A percentile compares a stretch with the other conserved stretches of the same genome.
Conservation (phyloP, 2,888 invertebrate species). For the Aquatica leii region DNA sequence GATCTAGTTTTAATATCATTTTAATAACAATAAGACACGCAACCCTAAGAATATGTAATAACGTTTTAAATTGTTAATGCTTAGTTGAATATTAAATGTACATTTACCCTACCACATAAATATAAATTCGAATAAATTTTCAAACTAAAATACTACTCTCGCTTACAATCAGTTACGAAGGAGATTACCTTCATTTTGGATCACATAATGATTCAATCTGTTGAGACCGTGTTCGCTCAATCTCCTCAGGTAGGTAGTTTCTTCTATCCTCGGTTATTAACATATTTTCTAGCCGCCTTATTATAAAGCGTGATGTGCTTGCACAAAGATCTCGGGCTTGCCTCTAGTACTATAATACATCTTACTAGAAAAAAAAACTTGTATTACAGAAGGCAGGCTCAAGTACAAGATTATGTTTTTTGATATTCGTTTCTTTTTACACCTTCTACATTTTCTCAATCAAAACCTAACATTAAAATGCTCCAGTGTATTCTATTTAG, state of each 20-base stretch:
- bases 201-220: conserved; percentile 39
- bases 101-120: conserved; percentile 17
- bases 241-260: conserved; percentile 52
- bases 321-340: conserved; percentile 44
- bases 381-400: conserved; percentile 25
- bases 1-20: conserved; percentile 6
- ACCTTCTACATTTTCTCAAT: neutral
- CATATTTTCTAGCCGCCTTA: conserved; percentile 54
- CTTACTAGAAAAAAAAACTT: conserved; percentile 22
- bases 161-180: conserved; percentile 25
- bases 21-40: conserved; percentile 5
- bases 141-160: conserved; percentile 15
- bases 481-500: too few species aligned
- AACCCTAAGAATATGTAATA: conserved; percentile 12
- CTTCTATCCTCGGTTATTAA: conserved; percentile 51
- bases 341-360: conserved; percentile 39
- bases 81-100: conserved; percentile 17
- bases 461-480: too few species aligned
- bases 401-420: conserved; percentile 8
- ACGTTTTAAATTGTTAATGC: conserved; percentile 15
- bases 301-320: conserved; percentile 48
- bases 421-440: neutral
- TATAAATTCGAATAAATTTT: conserved; percentile 24
- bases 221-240: conserved; percentile 40
- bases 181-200: conserved; percentile 36